Conservation (phyloP, 2,113 vertebrate genomes). For the Gasterosteus nipponicus region DNA sequence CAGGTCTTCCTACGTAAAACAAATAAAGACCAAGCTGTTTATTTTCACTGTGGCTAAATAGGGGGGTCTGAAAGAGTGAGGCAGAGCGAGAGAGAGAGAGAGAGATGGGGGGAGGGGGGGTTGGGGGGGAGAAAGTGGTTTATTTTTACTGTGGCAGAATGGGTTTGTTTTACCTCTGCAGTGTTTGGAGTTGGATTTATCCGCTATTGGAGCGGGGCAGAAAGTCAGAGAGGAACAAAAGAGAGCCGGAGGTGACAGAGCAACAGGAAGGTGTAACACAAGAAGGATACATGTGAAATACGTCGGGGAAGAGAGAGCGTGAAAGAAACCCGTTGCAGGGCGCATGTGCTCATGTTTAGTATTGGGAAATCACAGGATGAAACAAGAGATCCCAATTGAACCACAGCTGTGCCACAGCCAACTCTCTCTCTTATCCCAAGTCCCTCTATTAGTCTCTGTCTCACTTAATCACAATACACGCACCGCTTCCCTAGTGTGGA, state of each 20-base stretch:
- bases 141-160: constrained; percentile 75
- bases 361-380: constrained; percentile 65
- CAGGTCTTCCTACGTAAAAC: constrained; percentile 69
- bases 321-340: neutral
- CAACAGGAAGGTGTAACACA: constrained; percentile 57
- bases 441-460: constrained; percentile 21
- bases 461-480: constrained; percentile 19
- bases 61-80: constrained; percentile 24
- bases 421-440: constrained; percentile 6
- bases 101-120: neutral
- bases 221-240: constrained; percentile 37
- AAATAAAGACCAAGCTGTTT: constrained; percentile 74
- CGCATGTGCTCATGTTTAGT: constrained; percentile 63
- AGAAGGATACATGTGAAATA: constrained; percentile 47
- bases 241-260: constrained; percentile 37
- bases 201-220: constrained; percentile 42
- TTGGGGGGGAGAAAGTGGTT: constrained; percentile 47
- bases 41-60: constrained; percentile 71
- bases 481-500: constrained; percentile 24
- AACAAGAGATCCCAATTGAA: constrained; percentile 56
- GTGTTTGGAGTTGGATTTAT: constrained; percentile 65
- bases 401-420: constrained; percentile 35
- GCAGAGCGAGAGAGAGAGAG: constrained; percentile 7
- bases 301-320: neutral
- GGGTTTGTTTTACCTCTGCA: constrained; percentile 71